phyloP scores from a whole-genome alignment of 2,113 vertebrate species.

The Vulpes ferrilata region DNA sequence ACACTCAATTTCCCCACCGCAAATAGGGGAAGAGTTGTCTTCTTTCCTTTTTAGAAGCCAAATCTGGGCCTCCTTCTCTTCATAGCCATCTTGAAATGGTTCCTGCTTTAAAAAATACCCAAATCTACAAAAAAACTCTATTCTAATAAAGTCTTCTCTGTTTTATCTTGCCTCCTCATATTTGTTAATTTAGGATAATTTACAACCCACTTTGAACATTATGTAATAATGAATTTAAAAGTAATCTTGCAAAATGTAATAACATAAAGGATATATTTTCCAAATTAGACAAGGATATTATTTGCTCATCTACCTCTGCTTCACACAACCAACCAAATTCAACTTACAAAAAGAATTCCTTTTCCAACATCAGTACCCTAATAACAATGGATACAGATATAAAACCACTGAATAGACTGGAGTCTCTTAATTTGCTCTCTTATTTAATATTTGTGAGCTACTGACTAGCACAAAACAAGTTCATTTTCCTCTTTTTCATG shows the following conservation, averaged over 20 bases:
- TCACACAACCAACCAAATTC: conserved; percentile 74
- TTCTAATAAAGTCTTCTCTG: conserved; percentile 10
- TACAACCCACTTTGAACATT: conserved; percentile 77
- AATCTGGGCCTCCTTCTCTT: conserved; percentile 10
- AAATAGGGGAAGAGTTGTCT: conserved; percentile 29
- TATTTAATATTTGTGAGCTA: conserved; percentile 73
- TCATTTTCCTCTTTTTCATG: conserved; percentile 82
- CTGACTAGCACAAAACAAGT: conserved; percentile 79
- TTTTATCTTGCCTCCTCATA: neutral
- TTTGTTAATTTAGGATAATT: conserved; percentile 79
- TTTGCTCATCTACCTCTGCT: conserved; percentile 66
- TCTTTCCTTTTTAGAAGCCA: conserved; percentile 14
- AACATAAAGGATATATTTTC: conserved; percentile 63
- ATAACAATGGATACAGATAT: conserved; percentile 43
- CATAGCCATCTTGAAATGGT: neutral
- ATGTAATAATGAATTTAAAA: conserved; percentile 69
- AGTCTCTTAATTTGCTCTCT: conserved; percentile 72
- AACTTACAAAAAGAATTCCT: conserved; percentile 73
- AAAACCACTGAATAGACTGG: neutral
- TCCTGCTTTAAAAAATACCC: conserved; percentile 42
- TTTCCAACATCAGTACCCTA: conserved; percentile 45
- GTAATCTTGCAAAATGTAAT: conserved; percentile 33
- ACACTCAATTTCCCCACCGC: neutral
- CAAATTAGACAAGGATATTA: conserved; percentile 63
- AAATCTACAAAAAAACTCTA: conserved; percentile 28